Conservation (phyloP, 2,888 invertebrate genomes). For the Lasioglossum malachurum region DNA sequence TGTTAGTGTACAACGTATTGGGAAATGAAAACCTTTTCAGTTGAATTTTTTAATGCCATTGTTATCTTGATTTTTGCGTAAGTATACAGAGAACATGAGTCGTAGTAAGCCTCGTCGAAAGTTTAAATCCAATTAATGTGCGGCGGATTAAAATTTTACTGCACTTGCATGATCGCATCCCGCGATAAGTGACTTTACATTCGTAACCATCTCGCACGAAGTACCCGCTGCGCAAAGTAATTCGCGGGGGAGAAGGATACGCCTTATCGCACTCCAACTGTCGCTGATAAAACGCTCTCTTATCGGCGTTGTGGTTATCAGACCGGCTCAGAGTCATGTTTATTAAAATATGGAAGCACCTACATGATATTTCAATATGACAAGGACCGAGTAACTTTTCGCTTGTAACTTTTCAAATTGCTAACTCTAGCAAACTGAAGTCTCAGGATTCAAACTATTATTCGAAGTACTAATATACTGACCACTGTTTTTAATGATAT, state of each 20-base stretch:
- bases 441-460: not conserved
- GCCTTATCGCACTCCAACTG: constrained; percentile 30
- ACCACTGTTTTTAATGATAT: not conserved
- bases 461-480: not conserved
- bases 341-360: not conserved
- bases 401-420: not conserved
- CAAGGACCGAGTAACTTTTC: not conserved
- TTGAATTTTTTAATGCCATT: not conserved
- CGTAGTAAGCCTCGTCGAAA: not conserved
- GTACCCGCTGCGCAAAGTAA: not conserved
- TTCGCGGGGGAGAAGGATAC: constrained; percentile 3
- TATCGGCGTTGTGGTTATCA: constrained; percentile 8
- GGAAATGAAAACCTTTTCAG: not conserved
- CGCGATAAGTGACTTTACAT: constrained; percentile 22
- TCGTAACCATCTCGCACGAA: not conserved
- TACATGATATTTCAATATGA: not conserved
- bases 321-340: not conserved
- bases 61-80: not conserved
- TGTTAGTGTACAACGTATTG: not conserved
- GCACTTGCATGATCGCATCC: constrained; percentile 5
- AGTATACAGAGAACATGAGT: not conserved
- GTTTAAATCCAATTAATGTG: not conserved
- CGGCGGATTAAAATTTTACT: not conserved
- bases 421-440: not conserved
- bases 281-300: constrained; percentile 20